A percentile compares a stretch with the other conserved stretches of the same genome.
Conservation (phyloP, 2,797 vertebrate genomes). For the Rhabdomys pumilio region DNA sequence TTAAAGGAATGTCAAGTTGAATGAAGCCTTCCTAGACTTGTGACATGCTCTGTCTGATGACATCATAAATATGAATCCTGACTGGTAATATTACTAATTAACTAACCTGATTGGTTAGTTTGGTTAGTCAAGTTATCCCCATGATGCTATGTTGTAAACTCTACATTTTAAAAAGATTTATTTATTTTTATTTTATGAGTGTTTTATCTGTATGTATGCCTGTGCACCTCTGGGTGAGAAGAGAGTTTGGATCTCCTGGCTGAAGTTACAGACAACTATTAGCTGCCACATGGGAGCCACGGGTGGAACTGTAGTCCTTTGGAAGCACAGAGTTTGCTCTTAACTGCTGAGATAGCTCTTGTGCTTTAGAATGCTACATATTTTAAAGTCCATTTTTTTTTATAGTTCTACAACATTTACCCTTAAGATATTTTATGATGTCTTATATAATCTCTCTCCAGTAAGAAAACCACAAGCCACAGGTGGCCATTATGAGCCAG, state of each 20-base stretch:
- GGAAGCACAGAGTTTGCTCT: background rate
- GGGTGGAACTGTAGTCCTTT: background rate
- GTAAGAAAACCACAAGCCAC: background rate
- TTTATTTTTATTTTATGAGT: background rate
- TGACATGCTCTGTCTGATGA: background rate
- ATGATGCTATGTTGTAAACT: background rate
- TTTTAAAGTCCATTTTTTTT: constrained; percentile 37
- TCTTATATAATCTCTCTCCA: background rate
- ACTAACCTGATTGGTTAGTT: no score
- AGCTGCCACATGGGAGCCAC: background rate
- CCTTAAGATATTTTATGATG: background rate
- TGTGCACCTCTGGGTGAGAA: background rate
- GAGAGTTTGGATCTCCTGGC: background rate
- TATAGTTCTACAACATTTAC: background rate
- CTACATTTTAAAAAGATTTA: background rate
- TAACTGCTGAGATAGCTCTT: background rate
- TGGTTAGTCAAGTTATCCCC: background rate
- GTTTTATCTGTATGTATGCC: background rate
- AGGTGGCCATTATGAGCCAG: background rate
- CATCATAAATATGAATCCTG: constrained; percentile 14
- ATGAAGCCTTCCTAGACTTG: background rate
- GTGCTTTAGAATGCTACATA: background rate
- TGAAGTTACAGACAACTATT: background rate
- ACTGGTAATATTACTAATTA: background rate
- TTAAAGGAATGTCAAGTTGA: background rate